phyloP scores from a whole-genome alignment of 2,113 vertebrate genomes.

The Hydrolagus affinis region DNA sequence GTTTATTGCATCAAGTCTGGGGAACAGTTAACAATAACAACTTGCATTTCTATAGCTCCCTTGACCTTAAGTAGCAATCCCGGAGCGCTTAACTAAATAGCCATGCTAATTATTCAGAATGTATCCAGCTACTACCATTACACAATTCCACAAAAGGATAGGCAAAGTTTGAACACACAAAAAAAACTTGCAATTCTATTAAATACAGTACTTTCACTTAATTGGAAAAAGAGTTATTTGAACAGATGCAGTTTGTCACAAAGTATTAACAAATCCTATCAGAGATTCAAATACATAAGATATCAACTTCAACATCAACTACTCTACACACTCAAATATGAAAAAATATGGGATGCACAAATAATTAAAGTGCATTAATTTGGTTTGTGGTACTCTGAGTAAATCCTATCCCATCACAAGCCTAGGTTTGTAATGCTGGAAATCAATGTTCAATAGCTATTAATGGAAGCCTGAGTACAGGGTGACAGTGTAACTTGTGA shows the following conservation, averaged over 20 bases:
- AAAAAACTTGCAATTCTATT: not conserved
- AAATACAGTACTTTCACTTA: not conserved
- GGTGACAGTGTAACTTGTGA: constrained; percentile 6
- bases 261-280: not conserved
- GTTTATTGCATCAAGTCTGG: too few species aligned
- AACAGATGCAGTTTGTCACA: not conserved
- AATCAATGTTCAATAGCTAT: not conserved
- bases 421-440: not conserved
- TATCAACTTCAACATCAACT: not conserved
- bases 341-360: not conserved
- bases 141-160: not conserved
- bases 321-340: not conserved
- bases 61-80: too few species aligned
- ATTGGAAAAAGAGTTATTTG: too few species aligned
- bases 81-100: not conserved
- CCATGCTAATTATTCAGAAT: not conserved
- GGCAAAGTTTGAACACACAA: not conserved
- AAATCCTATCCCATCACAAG: not conserved
- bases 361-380: not conserved
- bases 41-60: too few species aligned
- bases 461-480: not conserved
- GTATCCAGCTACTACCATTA: constrained; percentile 14
- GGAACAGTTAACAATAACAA: too few species aligned
- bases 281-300: not conserved
- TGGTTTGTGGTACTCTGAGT: not conserved